Base-by-base conservation (phyloP, 2,113 vertebrate species). In the Colossoma macropomum region DNA sequence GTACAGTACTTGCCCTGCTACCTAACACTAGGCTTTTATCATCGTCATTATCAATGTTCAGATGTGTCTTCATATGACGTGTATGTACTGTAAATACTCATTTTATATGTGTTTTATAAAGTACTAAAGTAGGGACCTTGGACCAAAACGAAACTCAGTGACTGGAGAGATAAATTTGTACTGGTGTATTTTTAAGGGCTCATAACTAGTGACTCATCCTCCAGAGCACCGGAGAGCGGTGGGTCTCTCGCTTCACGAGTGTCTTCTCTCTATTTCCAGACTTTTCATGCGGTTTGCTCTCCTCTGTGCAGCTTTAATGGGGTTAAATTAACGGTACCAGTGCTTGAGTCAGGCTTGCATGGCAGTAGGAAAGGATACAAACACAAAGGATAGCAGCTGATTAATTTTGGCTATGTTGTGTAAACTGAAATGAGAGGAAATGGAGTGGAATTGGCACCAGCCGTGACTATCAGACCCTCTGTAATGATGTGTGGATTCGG, bases 151-250 rank as follows among this genome's bases (percentile, higher is more conserved):
- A 68, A 68, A 68, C 30, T 11, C 19, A 6, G 28, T 62, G 32
- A 23, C 60, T 63, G 62, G 74, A n/a, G 28, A 48, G 52, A 19
- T 70, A 60, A 83, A 73, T 21, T 28, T 60, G 5, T 62, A 27
- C 52, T 81, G 73, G 32, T 90, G 83, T 90, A 89, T 91, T 90
- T 90, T 78, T 81, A 91, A 91, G 89, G 89, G 79, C 77, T 88
- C 79, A 87, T 87, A 90, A 80, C 86, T 88, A 92, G 87, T 88
- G 90, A 89, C 68, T 80, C 85, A 72, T 48, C 90, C 83, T 72
- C 79, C 45, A 41, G 84, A 82, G 65, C 74, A n/a, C 73, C 92
- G 80, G 89, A 92, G 38, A 87, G 77, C 32, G 91, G 90, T 93
- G 91, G 81, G 86, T 93, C 87, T 65, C 86, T 54, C 54, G 34